Evolutionary conservation across 2,113 vertebrate genomes (phyloP).

Genomic region (Saguinus midas): DNA sequence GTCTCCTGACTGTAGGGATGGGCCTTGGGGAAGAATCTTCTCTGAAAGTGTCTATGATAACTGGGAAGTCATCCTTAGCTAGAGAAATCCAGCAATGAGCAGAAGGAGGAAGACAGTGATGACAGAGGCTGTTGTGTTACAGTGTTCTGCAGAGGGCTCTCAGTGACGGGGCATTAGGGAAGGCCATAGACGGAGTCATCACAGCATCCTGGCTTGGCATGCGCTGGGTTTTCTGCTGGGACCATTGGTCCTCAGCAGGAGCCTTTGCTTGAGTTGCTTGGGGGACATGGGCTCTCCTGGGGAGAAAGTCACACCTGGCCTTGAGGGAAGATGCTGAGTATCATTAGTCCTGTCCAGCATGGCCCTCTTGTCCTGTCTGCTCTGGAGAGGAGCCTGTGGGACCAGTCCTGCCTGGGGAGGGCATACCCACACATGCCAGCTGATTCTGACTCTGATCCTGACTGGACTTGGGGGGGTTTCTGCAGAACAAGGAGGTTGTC

Average conservation of each 20-base stretch:
- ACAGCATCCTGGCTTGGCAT: background rate
- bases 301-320: background rate
- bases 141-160: background rate
- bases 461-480: background rate
- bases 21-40: background rate
- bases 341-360: too few species aligned
- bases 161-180: background rate
- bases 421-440: background rate
- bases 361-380: background rate
- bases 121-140: background rate
- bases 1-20: background rate
- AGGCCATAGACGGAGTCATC: background rate
- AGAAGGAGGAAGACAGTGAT: background rate
- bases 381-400: background rate
- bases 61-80: background rate
- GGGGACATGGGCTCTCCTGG: background rate
- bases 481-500: background rate
- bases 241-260: background rate
- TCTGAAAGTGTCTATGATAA: background rate
- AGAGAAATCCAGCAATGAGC: background rate
- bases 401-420: background rate
- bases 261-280: background rate
- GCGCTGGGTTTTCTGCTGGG: background rate
- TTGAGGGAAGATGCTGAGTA: background rate
- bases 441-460: background rate